Evolutionary conservation across 1,140 invertebrate species (phyloP).

Genomic region (Orussus abietinus): DNA sequence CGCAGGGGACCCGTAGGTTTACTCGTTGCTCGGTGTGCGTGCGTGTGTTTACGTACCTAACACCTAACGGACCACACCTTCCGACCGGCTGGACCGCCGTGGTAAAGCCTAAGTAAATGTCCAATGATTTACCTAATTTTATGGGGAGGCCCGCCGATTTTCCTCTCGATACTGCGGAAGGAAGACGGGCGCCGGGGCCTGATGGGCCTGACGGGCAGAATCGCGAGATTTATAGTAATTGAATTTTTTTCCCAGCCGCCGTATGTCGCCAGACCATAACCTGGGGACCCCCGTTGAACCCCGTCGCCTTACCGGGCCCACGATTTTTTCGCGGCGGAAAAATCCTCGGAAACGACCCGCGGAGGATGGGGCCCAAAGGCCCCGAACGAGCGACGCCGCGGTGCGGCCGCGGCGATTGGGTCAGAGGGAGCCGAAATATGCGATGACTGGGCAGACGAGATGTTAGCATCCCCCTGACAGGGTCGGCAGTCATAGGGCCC

Average conservation of each 20-base stretch:
- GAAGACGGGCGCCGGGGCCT: too few species aligned
- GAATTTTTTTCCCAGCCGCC: too few species aligned
- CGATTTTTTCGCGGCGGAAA: too few species aligned
- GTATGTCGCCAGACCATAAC: too few species aligned
- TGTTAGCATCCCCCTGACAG: slow-evolving; percentile 41
- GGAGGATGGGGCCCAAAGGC: not conserved
- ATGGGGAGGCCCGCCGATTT: slow-evolving; percentile 4
- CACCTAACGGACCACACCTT: slow-evolving; percentile 25
- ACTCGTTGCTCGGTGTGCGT: slow-evolving; percentile 35
- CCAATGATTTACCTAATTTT: slow-evolving; percentile 32
- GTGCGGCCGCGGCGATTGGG: slow-evolving; percentile 25
- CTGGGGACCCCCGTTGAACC: too few species aligned
- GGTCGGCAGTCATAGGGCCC: slow-evolving; percentile 15
- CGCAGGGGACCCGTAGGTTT: slow-evolving; percentile 35
- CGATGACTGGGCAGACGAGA: slow-evolving; percentile 48
- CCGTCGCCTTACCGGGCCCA: too few species aligned
- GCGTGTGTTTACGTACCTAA: slow-evolving; percentile 27
- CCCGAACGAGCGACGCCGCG: not conserved
- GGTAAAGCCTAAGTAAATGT: slow-evolving; percentile 18
- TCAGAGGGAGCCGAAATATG: slow-evolving; percentile 45
- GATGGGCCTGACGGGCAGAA: too few species aligned
- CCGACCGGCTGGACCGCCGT: too few species aligned
- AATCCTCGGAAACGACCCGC: too few species aligned
- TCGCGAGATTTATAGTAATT: too few species aligned
- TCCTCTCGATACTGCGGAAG: slow-evolving; percentile 30